Percentiles rank a stretch among this genome's conserved stretches.
phyloP scores from a whole-genome alignment of 2,113 vertebrate genomes.

The Semnornis frantzii region DNA sequence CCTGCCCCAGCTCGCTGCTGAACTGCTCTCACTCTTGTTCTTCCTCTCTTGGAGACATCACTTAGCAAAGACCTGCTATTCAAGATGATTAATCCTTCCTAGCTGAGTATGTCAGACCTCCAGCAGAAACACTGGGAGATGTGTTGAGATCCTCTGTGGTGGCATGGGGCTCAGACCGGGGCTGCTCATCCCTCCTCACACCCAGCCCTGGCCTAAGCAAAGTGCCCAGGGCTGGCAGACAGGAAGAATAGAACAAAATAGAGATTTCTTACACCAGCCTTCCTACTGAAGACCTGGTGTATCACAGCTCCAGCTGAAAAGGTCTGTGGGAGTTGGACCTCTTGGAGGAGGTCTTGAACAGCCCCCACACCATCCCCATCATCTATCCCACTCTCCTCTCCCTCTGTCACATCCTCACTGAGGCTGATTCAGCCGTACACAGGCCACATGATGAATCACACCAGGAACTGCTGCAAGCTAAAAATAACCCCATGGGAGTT shows the following conservation, averaged over 20 bases:
- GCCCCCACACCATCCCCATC: not conserved
- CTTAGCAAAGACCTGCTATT: not conserved
- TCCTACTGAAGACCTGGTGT: rapidly evolving
- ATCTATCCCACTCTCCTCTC: not conserved
- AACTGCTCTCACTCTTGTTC: not conserved
- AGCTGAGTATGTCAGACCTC: not conserved
- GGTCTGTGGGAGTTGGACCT: not conserved
- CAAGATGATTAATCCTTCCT: not conserved
- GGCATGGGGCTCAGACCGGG: rapidly evolving
- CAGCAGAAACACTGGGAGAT: not conserved
- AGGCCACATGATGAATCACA: conserved; percentile 20
- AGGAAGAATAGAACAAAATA: not conserved
- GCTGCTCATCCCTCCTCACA: rapidly evolving
- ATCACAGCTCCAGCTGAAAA: not conserved
- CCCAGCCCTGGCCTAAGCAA: not conserved
- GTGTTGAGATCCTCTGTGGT: not conserved
- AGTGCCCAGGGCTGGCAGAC: rapidly evolving
- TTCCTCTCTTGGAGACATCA: rapidly evolving
- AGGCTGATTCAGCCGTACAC: not conserved
- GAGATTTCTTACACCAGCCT: not conserved
- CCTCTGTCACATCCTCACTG: not conserved
- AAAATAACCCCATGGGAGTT: not conserved
- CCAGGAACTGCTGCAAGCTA: not conserved
- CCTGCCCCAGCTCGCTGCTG: not conserved
- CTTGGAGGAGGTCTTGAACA: not conserved